Base-by-base conservation (phyloP, 1,140 invertebrate species). In the Drosophila pruinosa region DNA sequence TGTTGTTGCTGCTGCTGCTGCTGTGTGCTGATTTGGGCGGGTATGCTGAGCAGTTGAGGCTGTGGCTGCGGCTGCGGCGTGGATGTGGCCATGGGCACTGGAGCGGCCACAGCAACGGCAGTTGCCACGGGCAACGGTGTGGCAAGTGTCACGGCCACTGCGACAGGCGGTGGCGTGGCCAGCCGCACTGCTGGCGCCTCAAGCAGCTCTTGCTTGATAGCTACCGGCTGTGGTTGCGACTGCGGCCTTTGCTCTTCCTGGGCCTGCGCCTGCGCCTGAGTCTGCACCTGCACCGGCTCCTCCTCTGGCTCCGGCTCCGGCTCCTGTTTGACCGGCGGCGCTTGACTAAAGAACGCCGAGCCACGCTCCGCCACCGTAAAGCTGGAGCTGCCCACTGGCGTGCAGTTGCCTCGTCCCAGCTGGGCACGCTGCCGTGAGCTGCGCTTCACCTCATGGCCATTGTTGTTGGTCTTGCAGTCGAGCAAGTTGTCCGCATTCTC, bases 401-500 rank as follows among this genome's bases (percentile, higher is more conserved):
- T 31, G 1, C 15, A 2, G 2, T 45, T 26, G 6, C 41, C 52
- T 0, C 61, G 61, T n/a, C n/a, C n/a, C 4, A 17, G 4, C 3
- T 71, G 24, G 56, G 4, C 21, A n/a, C 82, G 83, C 45, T 64
- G 41, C 43, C 78, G 83, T 15, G 70, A 53, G 14, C 62, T 64
- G 50, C 83, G 74, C 52, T 86, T 85, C 14, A 58, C 36, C 3
- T 69, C 34, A 4, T 56, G 38, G 12, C 58, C 59, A 24, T 78
- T 14, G 67, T 54, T 15, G 4, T 4, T 26, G 0, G 39, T 14
- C 34, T 91, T 91, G 59, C 88, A 89, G 28, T 90, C 90, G 14
- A 91, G 57, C 8, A 91, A 52, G 12, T 83, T 86, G 1, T 89
- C 86, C 10, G 75, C 82, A 1, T 71, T 76, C 31, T 88, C 86